phyloP scores from a whole-genome alignment of 2,797 vertebrate genomes.

The Myotis vivesi region DNA sequence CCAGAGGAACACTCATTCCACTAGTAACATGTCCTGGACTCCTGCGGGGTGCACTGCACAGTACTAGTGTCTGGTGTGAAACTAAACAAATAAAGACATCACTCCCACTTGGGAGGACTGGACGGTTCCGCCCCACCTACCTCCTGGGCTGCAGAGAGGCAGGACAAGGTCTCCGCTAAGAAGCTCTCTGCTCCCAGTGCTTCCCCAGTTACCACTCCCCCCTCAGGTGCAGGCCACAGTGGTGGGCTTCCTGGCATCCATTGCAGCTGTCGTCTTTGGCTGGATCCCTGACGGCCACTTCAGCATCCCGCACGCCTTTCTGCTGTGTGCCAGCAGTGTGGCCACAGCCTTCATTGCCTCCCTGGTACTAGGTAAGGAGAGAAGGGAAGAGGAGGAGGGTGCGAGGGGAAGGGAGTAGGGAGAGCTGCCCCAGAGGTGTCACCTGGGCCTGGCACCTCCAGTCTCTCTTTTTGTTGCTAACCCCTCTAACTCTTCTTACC shows the following conservation, averaged over 20 bases:
- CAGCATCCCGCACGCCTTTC: conserved; percentile 91
- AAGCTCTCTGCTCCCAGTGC: not conserved
- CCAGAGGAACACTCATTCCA: not conserved
- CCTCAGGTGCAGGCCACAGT: conserved; percentile 98
- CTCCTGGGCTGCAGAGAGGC: not conserved
- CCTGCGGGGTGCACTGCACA: not conserved
- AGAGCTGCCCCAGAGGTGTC: not conserved
- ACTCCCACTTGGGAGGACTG: not conserved
- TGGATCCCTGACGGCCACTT: conserved; percentile 98
- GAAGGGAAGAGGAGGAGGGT: not conserved
- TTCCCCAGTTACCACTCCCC: not conserved
- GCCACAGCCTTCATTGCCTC: conserved; percentile 98
- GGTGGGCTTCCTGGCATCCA: conserved; percentile 97
- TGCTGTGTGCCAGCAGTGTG: conserved; percentile 97
- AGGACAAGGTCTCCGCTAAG: not conserved
- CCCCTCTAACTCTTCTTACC: not conserved
- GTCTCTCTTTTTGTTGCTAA: not conserved
- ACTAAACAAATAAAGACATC: conserved; percentile 62
- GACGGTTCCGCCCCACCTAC: not conserved
- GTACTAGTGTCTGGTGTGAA: conserved; percentile 40
- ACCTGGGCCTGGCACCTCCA: not conserved
- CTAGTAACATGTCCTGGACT: not conserved
- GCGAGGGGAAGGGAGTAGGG: not conserved
- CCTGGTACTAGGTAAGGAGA: conserved; percentile 92
- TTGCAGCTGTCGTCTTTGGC: conserved; percentile 95